These are phyloP conservation scores for Gorsachius goisagi DNA, from an alignment of 2,113 vertebrate species.

Conservation along the genomic window DNA sequence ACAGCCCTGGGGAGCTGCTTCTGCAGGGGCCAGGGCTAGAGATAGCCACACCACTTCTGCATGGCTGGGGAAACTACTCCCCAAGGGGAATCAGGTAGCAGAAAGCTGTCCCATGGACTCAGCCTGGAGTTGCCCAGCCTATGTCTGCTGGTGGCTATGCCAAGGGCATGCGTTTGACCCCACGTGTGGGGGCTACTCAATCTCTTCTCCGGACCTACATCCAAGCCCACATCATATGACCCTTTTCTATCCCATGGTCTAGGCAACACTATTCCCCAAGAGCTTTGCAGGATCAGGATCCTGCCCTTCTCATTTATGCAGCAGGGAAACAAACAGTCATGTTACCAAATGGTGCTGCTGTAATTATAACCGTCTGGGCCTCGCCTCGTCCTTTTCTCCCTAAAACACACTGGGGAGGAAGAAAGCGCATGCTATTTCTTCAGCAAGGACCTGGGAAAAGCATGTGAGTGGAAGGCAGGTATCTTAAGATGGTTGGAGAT, in stretches of 20 bases:
- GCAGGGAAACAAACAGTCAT: neutral
- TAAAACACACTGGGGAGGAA: neutral
- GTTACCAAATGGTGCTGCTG: neutral
- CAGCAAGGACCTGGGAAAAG: neutral
- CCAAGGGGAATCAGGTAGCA: neutral
- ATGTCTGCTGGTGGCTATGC: neutral
- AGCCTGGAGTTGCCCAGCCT: neutral
- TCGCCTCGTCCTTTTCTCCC: fast-evolving
- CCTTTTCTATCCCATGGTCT: neutral
- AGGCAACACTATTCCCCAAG: neutral
- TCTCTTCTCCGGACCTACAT: neutral
- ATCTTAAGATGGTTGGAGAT: neutral
- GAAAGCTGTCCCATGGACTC: neutral
- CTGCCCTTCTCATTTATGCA: neutral
- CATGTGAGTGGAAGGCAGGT: neutral
- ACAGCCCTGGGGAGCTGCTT: neutral
- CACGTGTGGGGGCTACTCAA: neutral
- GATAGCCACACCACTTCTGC: neutral
- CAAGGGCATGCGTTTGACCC: neutral
- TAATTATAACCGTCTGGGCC: neutral
- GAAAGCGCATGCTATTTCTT: neutral
- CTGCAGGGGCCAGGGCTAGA: neutral
- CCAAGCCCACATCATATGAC: neutral
- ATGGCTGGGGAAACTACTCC: neutral
- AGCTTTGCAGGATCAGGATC: neutral